Conservation (phyloP, 2,888 invertebrate species). For the Parapristionchus giblindavisi region DNA sequence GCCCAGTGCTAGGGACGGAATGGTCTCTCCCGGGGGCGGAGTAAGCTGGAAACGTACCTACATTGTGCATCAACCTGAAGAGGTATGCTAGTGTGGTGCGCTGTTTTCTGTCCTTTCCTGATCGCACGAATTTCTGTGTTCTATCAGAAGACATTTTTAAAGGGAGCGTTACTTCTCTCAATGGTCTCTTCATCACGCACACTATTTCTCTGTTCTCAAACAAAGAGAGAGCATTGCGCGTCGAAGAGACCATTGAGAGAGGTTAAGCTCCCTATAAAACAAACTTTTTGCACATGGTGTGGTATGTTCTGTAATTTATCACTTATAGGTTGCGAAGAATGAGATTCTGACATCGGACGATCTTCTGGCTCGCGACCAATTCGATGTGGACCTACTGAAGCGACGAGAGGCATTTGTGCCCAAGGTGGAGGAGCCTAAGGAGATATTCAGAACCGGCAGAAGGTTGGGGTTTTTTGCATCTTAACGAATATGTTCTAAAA, state of each 20-base stretch:
- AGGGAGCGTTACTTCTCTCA: no score
- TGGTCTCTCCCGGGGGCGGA: slow-evolving; percentile 40
- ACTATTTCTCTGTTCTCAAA: background rate
- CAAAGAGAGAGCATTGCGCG: slow-evolving; percentile 37
- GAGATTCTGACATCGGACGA: slow-evolving; percentile 68
- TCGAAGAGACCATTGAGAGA: slow-evolving; percentile 61
- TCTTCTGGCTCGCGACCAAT: slow-evolving; percentile 63
- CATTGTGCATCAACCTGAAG: slow-evolving; percentile 22
- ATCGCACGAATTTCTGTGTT: background rate
- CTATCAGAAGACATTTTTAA: background rate
- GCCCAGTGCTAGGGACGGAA: slow-evolving; percentile 45
- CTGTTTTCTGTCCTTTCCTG: background rate
- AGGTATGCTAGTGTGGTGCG: background rate
- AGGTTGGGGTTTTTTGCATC: background rate
- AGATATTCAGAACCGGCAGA: slow-evolving; percentile 59
- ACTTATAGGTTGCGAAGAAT: slow-evolving; percentile 57
- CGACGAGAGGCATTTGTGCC: slow-evolving; percentile 68
- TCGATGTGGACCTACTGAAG: slow-evolving; percentile 67
- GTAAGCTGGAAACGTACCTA: slow-evolving; percentile 43
- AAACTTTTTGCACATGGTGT: no score
- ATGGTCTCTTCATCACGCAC: background rate
- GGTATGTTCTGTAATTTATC: background rate
- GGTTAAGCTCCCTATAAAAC: background rate
- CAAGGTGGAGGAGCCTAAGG: slow-evolving; percentile 55
- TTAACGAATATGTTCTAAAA: no score